These are phyloP conservation scores for Oryzias javanicus DNA, from an alignment of 2,113 vertebrate genomes.

Conservation along the genomic window DNA sequence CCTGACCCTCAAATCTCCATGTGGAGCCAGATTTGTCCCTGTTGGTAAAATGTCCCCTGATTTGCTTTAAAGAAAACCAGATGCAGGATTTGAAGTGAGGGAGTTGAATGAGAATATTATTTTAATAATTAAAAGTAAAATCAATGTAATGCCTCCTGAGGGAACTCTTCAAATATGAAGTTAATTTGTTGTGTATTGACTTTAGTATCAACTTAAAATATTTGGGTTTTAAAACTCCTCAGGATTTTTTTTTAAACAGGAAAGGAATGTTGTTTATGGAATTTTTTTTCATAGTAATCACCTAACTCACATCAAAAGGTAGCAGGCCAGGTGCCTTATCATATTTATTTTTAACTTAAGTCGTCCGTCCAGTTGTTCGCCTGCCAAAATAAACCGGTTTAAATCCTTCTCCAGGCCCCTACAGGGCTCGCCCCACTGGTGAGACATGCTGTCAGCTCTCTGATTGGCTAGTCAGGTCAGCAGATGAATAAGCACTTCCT, in stretches of 20 bases:
- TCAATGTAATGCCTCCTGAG: too few species aligned
- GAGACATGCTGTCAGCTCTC: conserved; percentile 7
- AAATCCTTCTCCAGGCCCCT: conserved; percentile 20
- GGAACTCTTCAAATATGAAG: too few species aligned
- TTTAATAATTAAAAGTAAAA: too few species aligned
- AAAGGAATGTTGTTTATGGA: too few species aligned
- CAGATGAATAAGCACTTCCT: conserved; percentile 57
- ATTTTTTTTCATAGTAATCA: too few species aligned
- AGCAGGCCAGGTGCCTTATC: neutral
- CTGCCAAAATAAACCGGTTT: conserved; percentile 46
- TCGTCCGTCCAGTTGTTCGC: conserved; percentile 19
- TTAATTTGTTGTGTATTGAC: too few species aligned
- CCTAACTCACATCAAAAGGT: neutral
- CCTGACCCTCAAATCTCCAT: conserved; percentile 12
- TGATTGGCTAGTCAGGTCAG: conserved; percentile 60
- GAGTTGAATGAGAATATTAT: too few species aligned
- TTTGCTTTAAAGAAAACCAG: too few species aligned
- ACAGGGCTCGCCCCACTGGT: conserved; percentile 28
- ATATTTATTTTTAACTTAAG: conserved; percentile 18
- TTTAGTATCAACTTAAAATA: too few species aligned
- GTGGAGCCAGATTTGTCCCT: neutral
- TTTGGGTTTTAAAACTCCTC: too few species aligned
- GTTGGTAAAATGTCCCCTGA: neutral
- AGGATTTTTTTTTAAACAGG: too few species aligned
- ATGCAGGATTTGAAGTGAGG: too few species aligned